phyloP scores from a whole-genome alignment of 2,113 vertebrate genomes.

The Bombycilla garrulus region DNA sequence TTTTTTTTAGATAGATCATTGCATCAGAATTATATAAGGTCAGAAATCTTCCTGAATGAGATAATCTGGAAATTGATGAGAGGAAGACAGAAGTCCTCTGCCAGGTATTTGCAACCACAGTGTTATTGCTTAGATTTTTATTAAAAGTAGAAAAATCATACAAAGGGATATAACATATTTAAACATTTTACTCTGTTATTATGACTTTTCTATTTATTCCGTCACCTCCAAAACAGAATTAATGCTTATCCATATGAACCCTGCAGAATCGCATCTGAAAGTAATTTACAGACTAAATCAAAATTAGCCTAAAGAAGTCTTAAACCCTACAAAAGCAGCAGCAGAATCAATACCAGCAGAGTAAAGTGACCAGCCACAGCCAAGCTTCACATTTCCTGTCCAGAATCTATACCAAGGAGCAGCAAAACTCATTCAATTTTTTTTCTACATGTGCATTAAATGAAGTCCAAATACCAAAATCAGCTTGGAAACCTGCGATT shows the following conservation, averaged over 20 bases:
- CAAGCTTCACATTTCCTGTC: neutral
- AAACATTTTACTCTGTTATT: neutral
- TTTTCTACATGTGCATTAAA: neutral
- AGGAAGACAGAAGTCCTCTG: neutral
- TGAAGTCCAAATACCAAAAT: constrained; percentile 6
- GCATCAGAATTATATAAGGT: neutral
- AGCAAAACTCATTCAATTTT: neutral
- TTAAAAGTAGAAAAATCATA: neutral
- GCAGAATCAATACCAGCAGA: neutral
- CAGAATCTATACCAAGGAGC: neutral
- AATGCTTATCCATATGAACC: neutral
- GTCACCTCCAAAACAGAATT: neutral
- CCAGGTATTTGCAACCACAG: neutral
- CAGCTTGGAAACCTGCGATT: neutral
- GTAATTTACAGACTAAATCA: neutral
- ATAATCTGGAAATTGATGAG: neutral
- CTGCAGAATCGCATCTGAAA: neutral
- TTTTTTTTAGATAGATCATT: neutral
- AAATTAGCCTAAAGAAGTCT: neutral
- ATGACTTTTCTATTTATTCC: neutral
- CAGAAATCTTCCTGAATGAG: neutral
- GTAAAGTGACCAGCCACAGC: neutral
- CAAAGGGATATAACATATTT: neutral
- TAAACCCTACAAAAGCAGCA: neutral
- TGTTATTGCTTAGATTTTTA: neutral